Conservation (phyloP, 1,140 invertebrate genomes). For the Drosophila suzukii region DNA sequence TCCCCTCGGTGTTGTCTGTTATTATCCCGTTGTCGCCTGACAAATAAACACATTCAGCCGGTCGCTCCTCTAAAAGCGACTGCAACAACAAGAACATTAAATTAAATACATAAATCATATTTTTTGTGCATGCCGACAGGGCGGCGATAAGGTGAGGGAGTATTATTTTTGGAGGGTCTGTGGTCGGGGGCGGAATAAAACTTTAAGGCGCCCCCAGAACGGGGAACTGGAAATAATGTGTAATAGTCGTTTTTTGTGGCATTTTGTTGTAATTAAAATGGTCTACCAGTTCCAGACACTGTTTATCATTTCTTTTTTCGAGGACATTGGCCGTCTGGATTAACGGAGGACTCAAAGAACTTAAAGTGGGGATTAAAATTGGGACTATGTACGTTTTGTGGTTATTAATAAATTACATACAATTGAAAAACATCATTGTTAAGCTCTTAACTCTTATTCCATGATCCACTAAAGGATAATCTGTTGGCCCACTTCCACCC, state of each 20-base stretch:
- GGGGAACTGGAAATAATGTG: slow-evolving; percentile 22
- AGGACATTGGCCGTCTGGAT: slow-evolving; percentile 45
- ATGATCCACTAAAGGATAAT: not conserved
- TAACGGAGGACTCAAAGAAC: slow-evolving; percentile 14
- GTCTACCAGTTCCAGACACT: slow-evolving; percentile 60
- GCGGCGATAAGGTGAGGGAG: slow-evolving; percentile 37
- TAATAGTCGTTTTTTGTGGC: slow-evolving; percentile 13
- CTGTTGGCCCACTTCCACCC: not conserved
- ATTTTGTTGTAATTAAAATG: slow-evolving; percentile 73
- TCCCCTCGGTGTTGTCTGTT: slow-evolving; percentile 52
- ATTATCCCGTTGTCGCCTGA: slow-evolving; percentile 80
- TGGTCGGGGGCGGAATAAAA: slow-evolving; percentile 7
- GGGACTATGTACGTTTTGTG: not conserved
- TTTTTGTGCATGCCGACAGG: slow-evolving; percentile 64
- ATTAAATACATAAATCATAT: slow-evolving; percentile 83
- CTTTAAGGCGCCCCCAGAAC: slow-evolving; percentile 32
- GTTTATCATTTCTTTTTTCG: slow-evolving; percentile 53
- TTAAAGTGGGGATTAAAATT: slow-evolving; percentile 9
- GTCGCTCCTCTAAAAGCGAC: slow-evolving; percentile 47
- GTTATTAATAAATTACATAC: too few species aligned
- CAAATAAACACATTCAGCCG: slow-evolving; percentile 72
- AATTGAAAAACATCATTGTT: not conserved
- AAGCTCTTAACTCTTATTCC: not conserved
- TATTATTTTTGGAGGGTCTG: slow-evolving; percentile 6
- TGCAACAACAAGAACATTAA: slow-evolving; percentile 69